Conservation (phyloP, 2,888 invertebrate species). For the Rhagium mordax region DNA sequence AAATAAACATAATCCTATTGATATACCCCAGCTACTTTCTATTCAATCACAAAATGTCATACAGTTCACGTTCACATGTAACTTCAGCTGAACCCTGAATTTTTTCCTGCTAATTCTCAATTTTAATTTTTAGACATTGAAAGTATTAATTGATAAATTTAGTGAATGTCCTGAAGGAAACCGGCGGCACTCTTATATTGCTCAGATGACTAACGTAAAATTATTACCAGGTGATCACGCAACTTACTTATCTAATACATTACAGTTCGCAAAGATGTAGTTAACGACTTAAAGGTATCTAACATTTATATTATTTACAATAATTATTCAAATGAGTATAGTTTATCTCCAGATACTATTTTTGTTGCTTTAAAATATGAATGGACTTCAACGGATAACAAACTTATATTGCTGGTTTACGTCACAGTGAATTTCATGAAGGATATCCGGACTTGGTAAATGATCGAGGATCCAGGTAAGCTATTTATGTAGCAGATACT, state of each 20-base stretch:
- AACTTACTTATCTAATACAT: slow-evolving; percentile 3
- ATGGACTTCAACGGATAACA: too few species aligned
- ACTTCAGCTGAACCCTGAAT: not conserved
- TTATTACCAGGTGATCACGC: slow-evolving; percentile 1
- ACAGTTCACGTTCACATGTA: too few species aligned
- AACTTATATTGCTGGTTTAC: too few species aligned
- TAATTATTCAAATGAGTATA: too few species aligned
- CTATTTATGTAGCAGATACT: too few species aligned
- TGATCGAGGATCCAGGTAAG: too few species aligned
- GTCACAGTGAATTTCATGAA: too few species aligned
- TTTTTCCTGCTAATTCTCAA: not conserved
- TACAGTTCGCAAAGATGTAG: not conserved
- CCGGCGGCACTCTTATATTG: not conserved
- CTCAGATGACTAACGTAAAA: not conserved
- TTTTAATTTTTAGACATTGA: slow-evolving; percentile 2
- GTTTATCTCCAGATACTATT: too few species aligned
- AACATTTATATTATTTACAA: too few species aligned
- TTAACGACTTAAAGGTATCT: slow-evolving; percentile 14
- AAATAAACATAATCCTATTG: not conserved
- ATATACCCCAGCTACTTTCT: not conserved
- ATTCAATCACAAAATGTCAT: too few species aligned
- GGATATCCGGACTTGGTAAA: too few species aligned
- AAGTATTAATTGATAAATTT: slow-evolving; percentile 9
- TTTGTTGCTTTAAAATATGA: too few species aligned
- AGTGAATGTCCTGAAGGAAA: slow-evolving; percentile 8